These are phyloP conservation scores for Ariopsis seemanni DNA, from an alignment of 2,113 vertebrate genomes.

Conservation along the genomic window DNA sequence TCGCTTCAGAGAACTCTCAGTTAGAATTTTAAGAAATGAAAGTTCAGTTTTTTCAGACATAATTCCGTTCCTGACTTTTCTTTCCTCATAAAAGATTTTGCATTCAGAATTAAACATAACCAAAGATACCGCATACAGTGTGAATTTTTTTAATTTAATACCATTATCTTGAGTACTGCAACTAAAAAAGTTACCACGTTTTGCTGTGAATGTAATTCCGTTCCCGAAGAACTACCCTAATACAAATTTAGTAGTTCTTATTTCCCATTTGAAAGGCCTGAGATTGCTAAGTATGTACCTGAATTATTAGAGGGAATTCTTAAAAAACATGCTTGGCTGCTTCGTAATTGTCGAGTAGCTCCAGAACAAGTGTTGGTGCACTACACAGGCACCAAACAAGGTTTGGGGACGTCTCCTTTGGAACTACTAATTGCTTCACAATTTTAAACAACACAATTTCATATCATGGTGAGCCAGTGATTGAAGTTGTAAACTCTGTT, in stretches of 20 bases:
- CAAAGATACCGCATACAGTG: too few relatives aligned
- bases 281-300: neutral
- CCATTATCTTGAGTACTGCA: too few relatives aligned
- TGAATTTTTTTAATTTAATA: too few relatives aligned
- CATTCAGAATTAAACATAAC: too few relatives aligned
- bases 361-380: neutral
- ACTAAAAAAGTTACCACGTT: too few relatives aligned
- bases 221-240: too few relatives aligned
- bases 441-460: conserved; percentile 11
- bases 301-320: conserved; percentile 29
- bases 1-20: too few relatives aligned
- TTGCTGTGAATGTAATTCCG: too few relatives aligned
- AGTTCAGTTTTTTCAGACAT: too few relatives aligned
- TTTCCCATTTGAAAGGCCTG: neutral
- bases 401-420: neutral
- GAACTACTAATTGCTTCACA: neutral
- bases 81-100: too few relatives aligned
- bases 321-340: conserved; percentile 4
- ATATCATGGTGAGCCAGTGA: neutral
- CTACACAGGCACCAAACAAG: neutral
- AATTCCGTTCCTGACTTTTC: too few relatives aligned
- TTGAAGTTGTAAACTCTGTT: neutral
- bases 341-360: conserved; percentile 40
- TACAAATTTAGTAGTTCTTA: neutral
- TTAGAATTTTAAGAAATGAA: too few relatives aligned